Base-by-base conservation (phyloP, 2,797 vertebrate genomes). In the Phalanger gymnotis region DNA sequence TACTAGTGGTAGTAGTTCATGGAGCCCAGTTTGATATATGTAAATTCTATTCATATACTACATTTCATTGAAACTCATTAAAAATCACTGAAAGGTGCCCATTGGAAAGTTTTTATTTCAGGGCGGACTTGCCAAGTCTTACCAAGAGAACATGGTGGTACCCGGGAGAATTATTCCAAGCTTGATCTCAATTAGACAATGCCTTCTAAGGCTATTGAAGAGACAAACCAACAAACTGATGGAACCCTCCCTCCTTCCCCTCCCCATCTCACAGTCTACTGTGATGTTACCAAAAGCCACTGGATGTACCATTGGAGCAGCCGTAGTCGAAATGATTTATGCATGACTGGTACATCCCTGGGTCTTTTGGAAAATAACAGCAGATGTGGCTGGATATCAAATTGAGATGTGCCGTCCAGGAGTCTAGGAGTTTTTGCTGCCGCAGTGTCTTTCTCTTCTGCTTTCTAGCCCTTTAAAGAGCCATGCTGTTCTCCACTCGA, bases 391-490 rank as follows among this genome's bases (percentile, higher is more conserved):
- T 54, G 27, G n/a, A 93, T 54, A 93, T 90, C 90, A 52, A 28
- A n/a, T 9, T 53, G 47, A 34, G 53, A 53, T 53, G 47, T 28
- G 10, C 89, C 5, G 5, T n/a, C n/a, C 61, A 73, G 61, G 40
- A 47, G 40, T 81, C 40, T 47, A 81, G 47, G 73, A 11, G 19
- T 81, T 54, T 90, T 53, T 53, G 31, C 31, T 34, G 28, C 16
- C 30, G 53, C 9, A n/a, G 52, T 34, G 90, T 53, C 51, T 53
- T 90, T 90, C 52, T 53, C 53, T 90, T 90, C 5, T 96, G 92
- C 0, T 56, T 96, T 96, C 40, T 96, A 54, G 25, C 54, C 91
- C 94, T 98, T 96, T 95, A 93, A 97, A 97, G 95, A 97, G 92
- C 90, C 95, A 93, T 97, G 53, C 52, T 95, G 94, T 93, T 91